Percentiles rank a stretch among this genome's conserved stretches.
These are phyloP conservation scores for Lacerta bilineata DNA, from an alignment of 2,797 vertebrate genomes.

Conservation along the genomic window DNA sequence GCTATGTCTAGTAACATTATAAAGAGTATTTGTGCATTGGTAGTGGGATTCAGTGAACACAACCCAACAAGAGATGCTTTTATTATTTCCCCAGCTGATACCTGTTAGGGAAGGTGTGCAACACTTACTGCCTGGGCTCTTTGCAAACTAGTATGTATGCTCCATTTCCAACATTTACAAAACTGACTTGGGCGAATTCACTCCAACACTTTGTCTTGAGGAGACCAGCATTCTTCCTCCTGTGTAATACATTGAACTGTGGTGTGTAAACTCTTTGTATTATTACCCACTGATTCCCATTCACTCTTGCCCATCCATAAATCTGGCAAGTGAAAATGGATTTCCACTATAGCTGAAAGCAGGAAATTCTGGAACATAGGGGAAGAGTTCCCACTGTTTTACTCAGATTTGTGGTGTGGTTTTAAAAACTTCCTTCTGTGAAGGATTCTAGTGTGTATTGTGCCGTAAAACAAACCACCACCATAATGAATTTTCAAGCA, in stretches of 20 bases:
- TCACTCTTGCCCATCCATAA: slow-evolving; percentile 1
- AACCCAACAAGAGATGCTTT: not conserved
- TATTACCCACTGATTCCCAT: slow-evolving; percentile 30
- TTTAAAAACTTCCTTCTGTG: slow-evolving; percentile 82
- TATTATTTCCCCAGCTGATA: fast-evolving
- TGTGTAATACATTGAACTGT: not conserved
- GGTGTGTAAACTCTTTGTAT: fast-evolving
- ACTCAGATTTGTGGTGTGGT: slow-evolving; percentile 64
- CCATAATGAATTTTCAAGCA: slow-evolving; percentile 70
- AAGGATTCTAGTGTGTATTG: slow-evolving; percentile 76
- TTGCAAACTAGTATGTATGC: not conserved
- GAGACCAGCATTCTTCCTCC: not conserved
- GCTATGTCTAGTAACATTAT: slow-evolving; percentile 3
- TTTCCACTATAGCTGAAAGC: not conserved
- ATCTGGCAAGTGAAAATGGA: not conserved
- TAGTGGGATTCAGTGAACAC: not conserved
- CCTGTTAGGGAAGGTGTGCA: not conserved
- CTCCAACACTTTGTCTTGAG: not conserved
- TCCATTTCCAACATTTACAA: fast-evolving
- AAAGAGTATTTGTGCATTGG: not conserved
- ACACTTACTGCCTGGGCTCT: fast-evolving
- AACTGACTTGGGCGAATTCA: slow-evolving; percentile 17
- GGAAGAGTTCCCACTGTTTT: slow-evolving; percentile 34
- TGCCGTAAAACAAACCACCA: slow-evolving; percentile 70
- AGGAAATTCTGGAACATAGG: slow-evolving; percentile 8